These are phyloP conservation scores for Nebria brevicollis DNA, from an alignment of 2,888 invertebrate species.

Conservation along the genomic window DNA sequence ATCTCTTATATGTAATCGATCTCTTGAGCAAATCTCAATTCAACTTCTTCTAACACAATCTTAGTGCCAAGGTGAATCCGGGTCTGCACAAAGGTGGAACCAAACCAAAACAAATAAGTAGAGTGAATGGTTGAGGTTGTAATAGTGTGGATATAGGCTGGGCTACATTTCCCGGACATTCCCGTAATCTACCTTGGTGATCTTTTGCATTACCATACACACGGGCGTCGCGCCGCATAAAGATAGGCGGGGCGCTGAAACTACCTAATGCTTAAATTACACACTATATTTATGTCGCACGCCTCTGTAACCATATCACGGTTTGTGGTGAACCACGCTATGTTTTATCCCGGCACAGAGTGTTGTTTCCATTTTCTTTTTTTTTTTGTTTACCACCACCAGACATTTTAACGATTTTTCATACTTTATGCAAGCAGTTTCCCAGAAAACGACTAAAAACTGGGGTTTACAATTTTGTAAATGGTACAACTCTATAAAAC, in stretches of 20 bases:
- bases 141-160: not conserved
- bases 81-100: not conserved
- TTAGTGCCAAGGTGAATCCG: not conserved
- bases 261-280: constrained; percentile 43
- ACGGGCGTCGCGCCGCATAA: not conserved
- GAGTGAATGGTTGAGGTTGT: not conserved
- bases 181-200: not conserved
- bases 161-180: not conserved
- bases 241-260: not conserved
- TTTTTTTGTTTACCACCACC: not conserved
- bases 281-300: constrained; percentile 37
- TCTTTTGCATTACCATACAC: not conserved
- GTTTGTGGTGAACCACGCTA: not conserved
- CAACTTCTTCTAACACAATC: not conserved
- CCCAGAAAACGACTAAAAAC: not conserved
- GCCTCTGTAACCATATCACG: not conserved
- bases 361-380: not conserved
- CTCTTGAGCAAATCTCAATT: not conserved
- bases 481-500: not conserved
- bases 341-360: not conserved
- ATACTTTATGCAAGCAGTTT: not conserved
- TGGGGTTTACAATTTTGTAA: not conserved
- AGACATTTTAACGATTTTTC: not conserved
- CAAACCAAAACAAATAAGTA: not conserved
- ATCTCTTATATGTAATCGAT: not conserved